Evolutionary conservation across 64 coral and sea anemone genomes (phyloP), one percentile per base, ranked within the genome.

Genomic region (Hydrozoanthus tunicans): DNA sequence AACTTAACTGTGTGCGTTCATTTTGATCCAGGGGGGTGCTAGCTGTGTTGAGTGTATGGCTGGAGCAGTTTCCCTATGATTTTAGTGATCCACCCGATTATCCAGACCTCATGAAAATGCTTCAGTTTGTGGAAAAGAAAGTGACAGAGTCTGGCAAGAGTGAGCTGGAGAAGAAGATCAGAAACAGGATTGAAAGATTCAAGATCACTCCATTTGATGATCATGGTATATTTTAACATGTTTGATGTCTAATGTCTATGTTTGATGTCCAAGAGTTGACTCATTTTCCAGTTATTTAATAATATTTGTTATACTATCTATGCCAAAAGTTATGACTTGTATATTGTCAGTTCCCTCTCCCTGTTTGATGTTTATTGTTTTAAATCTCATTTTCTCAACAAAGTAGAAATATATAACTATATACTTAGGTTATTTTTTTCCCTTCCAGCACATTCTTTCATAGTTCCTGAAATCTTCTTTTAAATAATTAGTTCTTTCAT

Each of bases 181-280:
- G 68, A 55, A 72, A 27, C 55, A 88, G 84, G 26, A 88, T 88
- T 74, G 84, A 88, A 88, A 75, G 56, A 56, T 75, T 88, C 56
- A 88, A 88, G 52, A 88, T 88, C 11, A 88, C 84, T 10, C 84
- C 84, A 74, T 88, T 74, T 88, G 84, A 88, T 58, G 84, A 88
- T 55, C 69, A 74, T 60, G 84, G 84, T 88, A 73, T 24, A 14
- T 13, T 0, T 5, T 57, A 13, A 65, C 63, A 1, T 65, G 32
- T 43, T 43, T 43, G 32, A 43, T 43, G 32, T 43, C 0, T 2
- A 43, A 43, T 20, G 20, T 20, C 20, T 20, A 1, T 65, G 32
- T 43, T 43, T 43, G 32, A 43, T 43, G 32, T 43, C 0, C 32
- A 43, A 43, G 32, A 43, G 32, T 43, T 1, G 32, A 43, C 32